These are phyloP conservation scores for Phymanthus crucifer DNA, from an alignment of 92 coral and sea anemone genomes.

Conservation along the genomic window DNA sequence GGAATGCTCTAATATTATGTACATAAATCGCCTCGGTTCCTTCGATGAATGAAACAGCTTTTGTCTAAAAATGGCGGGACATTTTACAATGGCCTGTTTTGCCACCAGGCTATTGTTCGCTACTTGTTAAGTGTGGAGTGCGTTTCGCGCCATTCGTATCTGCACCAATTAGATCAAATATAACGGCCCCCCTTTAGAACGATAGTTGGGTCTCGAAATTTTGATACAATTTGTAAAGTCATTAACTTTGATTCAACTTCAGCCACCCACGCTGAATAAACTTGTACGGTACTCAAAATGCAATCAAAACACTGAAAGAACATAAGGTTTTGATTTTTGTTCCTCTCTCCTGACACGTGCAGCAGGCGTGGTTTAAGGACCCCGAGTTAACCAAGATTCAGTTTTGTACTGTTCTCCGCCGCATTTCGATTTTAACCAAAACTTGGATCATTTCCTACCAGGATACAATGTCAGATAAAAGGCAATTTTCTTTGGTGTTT, in stretches of 20 bases:
- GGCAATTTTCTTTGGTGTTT: not conserved
- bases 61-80: constrained; percentile 66
- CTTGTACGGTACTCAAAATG: not conserved
- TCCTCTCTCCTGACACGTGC: not conserved
- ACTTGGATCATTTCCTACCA: not conserved
- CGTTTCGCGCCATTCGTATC: constrained; percentile 29
- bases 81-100: constrained; percentile 12
- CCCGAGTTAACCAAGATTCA: not conserved
- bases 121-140: not conserved
- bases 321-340: not conserved
- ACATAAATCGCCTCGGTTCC: constrained; percentile 42
- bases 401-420: not conserved
- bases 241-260: not conserved
- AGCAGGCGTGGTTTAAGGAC: constrained; percentile 1
- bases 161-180: constrained; percentile 12
- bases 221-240: not conserved
- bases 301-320: not conserved
- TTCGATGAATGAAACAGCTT: constrained; percentile 62
- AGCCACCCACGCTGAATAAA: constrained; percentile 12
- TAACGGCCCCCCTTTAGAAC: not conserved
- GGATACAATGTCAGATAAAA: not conserved
- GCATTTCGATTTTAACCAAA: not conserved
- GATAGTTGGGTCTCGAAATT: not conserved
- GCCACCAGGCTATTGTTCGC: constrained; percentile 19
- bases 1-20: constrained; percentile 35